These are phyloP conservation scores for Drosophila rufa DNA, from an alignment of 1,140 invertebrate species.

Conservation along the genomic window DNA sequence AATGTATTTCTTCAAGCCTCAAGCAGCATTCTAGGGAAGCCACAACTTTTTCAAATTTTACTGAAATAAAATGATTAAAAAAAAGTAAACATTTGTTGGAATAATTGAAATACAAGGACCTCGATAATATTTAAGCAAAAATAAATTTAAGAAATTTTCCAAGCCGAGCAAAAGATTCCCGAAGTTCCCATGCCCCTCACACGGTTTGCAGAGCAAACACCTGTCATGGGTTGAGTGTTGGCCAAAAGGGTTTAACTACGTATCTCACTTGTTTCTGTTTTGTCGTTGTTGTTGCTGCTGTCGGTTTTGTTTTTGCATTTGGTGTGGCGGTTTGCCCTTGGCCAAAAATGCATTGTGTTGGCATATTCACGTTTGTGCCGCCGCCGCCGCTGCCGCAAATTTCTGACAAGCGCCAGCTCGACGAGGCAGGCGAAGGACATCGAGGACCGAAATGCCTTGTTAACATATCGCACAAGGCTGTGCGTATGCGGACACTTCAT, in stretches of 20 bases:
- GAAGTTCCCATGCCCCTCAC: background rate
- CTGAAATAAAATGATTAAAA: too few relatives aligned
- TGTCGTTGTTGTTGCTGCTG: slow-evolving; percentile 41
- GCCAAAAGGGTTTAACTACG: slow-evolving; percentile 78
- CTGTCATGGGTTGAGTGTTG: slow-evolving; percentile 73
- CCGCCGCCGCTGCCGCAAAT: slow-evolving; percentile 47
- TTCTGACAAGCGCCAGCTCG: slow-evolving; percentile 75
- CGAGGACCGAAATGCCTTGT: slow-evolving; percentile 55
- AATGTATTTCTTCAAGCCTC: too few relatives aligned
- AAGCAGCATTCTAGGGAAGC: too few relatives aligned
- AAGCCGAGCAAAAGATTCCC: background rate
- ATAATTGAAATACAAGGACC: too few relatives aligned
- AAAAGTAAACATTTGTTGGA: too few relatives aligned
- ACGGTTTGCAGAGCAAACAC: slow-evolving; percentile 60
- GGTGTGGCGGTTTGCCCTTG: slow-evolving; percentile 71
- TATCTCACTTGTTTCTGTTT: slow-evolving; percentile 68
- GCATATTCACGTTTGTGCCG: slow-evolving; percentile 44
- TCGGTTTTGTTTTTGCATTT: slow-evolving; percentile 37
- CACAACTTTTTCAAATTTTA: too few relatives aligned
- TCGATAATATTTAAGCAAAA: background rate
- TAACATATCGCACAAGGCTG: slow-evolving; percentile 40
- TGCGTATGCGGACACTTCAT: slow-evolving; percentile 49
- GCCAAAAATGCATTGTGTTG: slow-evolving; percentile 78
- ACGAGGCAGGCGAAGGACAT: slow-evolving; percentile 38
- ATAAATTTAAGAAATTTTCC: background rate